Evolutionary conservation across 53 echinoderm and acorn worm species (phyloP).

Genomic region (Antedon mediterranea): DNA sequence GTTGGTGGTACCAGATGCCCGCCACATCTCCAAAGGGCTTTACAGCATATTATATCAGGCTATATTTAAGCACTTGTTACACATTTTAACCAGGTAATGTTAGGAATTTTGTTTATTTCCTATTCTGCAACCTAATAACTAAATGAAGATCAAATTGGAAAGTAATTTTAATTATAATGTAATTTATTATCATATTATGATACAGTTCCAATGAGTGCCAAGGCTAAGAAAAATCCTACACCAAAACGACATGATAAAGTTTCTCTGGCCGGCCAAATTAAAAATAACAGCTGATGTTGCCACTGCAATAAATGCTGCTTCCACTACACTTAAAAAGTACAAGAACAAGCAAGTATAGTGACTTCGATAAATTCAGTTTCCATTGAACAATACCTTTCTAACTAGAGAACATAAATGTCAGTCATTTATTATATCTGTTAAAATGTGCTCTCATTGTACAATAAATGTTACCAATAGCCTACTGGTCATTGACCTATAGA

Average conservation of each 20-base stretch:
- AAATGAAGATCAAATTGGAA: too few relatives aligned
- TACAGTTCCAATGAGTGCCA: slow-evolving; percentile 10
- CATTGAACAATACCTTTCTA: not conserved
- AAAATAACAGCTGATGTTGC: slow-evolving; percentile 22
- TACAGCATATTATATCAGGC: slow-evolving; percentile 3
- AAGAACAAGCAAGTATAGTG: not conserved
- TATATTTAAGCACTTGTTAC: not conserved
- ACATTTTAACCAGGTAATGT: not conserved
- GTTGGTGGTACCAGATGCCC: slow-evolving; percentile 33
- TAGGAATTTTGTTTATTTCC: too few relatives aligned
- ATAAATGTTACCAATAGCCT: too few relatives aligned
- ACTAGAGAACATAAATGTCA: not conserved
- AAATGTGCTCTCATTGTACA: too few relatives aligned
- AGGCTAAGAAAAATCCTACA: slow-evolving; percentile 18
- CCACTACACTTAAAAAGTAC: not conserved
- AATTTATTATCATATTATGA: not conserved
- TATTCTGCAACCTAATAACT: too few relatives aligned
- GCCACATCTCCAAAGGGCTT: slow-evolving; percentile 20
- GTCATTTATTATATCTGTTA: not conserved
- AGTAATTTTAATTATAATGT: too few relatives aligned
- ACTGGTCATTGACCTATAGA: too few relatives aligned
- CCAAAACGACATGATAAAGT: slow-evolving; percentile 21
- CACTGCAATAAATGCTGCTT: slow-evolving; percentile 7
- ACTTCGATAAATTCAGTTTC: not conserved
- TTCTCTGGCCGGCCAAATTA: slow-evolving; percentile 18